Percentiles rank a stretch among this genome's conserved stretches.
phyloP scores from a whole-genome alignment of 2,113 vertebrate genomes.

The Neodon shergylaensis region DNA sequence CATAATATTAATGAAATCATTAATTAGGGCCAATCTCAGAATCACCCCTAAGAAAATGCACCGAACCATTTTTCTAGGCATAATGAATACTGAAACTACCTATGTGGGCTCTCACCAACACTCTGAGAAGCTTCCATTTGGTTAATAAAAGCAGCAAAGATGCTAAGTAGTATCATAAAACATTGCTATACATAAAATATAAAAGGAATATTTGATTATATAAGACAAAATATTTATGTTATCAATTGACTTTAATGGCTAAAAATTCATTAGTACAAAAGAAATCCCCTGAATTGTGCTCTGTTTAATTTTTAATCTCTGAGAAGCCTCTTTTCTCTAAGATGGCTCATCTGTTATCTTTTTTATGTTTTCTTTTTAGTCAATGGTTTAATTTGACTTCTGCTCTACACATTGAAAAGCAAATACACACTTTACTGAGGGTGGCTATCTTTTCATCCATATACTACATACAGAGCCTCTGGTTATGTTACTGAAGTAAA shows the following conservation, averaged over 20 bases:
- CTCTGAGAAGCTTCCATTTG: not conserved
- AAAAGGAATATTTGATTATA: not conserved
- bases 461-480: accelerated
- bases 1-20: constrained; percentile 60
- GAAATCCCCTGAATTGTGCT: not conserved
- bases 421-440: not conserved
- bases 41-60: not conserved
- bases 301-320: not conserved
- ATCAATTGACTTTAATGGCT: not conserved
- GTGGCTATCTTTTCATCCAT: not conserved
- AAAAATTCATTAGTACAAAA: not conserved
- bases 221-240: not conserved
- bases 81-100: not conserved
- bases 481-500: not conserved
- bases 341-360: not conserved
- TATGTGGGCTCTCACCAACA: not conserved
- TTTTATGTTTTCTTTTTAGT: not conserved
- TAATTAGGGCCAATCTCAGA: constrained; percentile 32
- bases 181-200: not conserved
- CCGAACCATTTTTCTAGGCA: not conserved
- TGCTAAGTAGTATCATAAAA: not conserved
- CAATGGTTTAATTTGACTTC: not conserved
- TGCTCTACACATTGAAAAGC: not conserved
- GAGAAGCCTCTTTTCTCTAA: not conserved
- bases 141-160: not conserved